Base-by-base conservation (phyloP, 1,140 invertebrate species). In the Drosophila pseudoobscura region DNA sequence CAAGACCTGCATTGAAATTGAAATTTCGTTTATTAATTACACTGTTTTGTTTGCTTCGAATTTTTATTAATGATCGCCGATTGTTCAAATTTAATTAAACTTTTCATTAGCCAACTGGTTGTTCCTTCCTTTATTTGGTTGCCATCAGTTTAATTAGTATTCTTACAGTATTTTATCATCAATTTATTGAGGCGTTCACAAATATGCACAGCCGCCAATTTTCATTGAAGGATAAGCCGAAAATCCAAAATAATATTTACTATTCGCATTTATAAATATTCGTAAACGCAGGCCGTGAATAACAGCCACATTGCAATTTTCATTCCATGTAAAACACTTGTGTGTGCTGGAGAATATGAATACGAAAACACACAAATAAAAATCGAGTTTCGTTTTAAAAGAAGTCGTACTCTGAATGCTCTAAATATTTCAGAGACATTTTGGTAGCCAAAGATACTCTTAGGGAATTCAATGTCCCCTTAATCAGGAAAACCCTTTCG, bases 81-180 rank as follows among this genome's bases (percentile, higher is more conserved):
- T 71, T 71, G 53, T 71, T 70, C 41, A 17, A 46, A 70, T 70
- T 52, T 71, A 70, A 71, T 71, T 71, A 52, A 39, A 31, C 29
- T 69, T 69, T 69, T 69, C 66, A 69, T 69, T 69, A 69, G 51
- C 26, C 56, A 69, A 69, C 66, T 55, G 66, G 66, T 69, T 69
- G 26, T 35, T 54, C 44, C 52, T 44, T 35, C 45, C 61, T 65
- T 68, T 46, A 24, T 63, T 66, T 35, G 31, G 31, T 35, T n/a
- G n/a, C 56, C 56, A 69, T 69, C 45, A 45, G 50, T 69, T 69
- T 69, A 69, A 69, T 69, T 69, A 57, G 35, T 52, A 49, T 52
- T 69, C 55, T 35, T 49, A 31, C 44, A 17, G 0, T 17, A 17
- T 17, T 17, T 17, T 17, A 17, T 17, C 17, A 17, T 17, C 17